Evolutionary conservation across 2,888 invertebrate species (phyloP).

Genomic region (Pinctada fucata): DNA sequence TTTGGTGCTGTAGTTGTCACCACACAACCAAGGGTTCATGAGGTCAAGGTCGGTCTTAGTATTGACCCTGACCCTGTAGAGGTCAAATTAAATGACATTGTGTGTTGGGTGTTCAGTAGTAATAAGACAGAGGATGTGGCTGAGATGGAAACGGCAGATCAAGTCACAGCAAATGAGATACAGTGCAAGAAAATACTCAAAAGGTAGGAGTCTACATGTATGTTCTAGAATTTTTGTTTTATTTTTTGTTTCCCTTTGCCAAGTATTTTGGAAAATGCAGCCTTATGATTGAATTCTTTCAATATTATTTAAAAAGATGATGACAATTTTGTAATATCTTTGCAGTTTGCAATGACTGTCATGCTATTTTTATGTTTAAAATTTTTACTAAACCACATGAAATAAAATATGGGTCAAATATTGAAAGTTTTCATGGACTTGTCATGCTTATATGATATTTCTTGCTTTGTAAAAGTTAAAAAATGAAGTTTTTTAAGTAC

Average conservation of each 20-base stretch:
- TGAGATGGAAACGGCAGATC: slow-evolving; percentile 65
- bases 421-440: too few relatives aligned
- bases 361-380: too few relatives aligned
- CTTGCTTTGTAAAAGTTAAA: too few relatives aligned
- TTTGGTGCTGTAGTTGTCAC: slow-evolving; percentile 75
- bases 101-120: slow-evolving; percentile 75
- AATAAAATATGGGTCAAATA: too few relatives aligned
- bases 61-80: slow-evolving; percentile 73
- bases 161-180: slow-evolving; percentile 62
- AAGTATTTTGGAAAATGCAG: not conserved
- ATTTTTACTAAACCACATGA: too few relatives aligned
- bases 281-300: not conserved
- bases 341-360: too few relatives aligned
- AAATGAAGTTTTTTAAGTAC: too few relatives aligned
- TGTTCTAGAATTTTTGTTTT: not conserved
- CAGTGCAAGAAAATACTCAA: slow-evolving; percentile 57
- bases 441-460: too few relatives aligned
- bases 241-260: not conserved
- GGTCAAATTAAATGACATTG: slow-evolving; percentile 73
- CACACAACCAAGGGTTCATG: slow-evolving; percentile 75
- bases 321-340: too few relatives aligned
- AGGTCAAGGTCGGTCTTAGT: slow-evolving; percentile 68
- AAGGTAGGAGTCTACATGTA: slow-evolving; percentile 57
- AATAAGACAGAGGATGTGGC: slow-evolving; percentile 64
- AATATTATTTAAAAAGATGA: not conserved